phyloP scores from a whole-genome alignment of 1,140 invertebrate species.

The Aradophagus sp. region DNA sequence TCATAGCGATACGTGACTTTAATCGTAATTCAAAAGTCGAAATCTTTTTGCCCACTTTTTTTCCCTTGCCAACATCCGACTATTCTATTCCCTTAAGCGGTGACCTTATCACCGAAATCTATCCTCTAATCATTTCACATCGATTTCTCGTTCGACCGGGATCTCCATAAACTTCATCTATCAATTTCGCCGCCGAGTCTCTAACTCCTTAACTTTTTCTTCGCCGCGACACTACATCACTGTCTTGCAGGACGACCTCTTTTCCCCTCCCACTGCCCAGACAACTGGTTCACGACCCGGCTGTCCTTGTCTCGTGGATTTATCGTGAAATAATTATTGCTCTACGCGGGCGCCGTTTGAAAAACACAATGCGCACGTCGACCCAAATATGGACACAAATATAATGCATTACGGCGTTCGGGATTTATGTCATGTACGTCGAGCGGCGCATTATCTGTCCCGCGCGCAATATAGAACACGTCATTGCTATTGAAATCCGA shows the following conservation, averaged over 20 bases:
- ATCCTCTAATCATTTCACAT: constrained; percentile 16
- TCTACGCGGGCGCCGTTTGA: constrained; percentile 3
- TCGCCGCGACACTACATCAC: constrained; percentile 25
- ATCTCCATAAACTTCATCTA: constrained; percentile 36
- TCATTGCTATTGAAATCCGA: constrained; percentile 44
- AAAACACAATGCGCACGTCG: constrained; percentile 35
- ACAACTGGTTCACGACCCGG: constrained; percentile 14
- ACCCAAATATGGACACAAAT: constrained; percentile 41
- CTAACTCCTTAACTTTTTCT: constrained; percentile 17
- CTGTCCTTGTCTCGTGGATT: constrained; percentile 29
- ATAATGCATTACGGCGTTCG: constrained; percentile 33
- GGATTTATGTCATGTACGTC: constrained; percentile 37
- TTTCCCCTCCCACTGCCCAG: constrained; percentile 12
- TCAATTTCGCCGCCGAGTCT: constrained; percentile 16
- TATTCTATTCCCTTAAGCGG: too few species aligned
- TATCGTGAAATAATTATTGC: constrained; percentile 44
- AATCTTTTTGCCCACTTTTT: too few species aligned
- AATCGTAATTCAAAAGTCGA: too few species aligned
- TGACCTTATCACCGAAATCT: neutral
- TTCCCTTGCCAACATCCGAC: too few species aligned
- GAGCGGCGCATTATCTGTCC: constrained; percentile 17
- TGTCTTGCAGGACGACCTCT: constrained; percentile 33
- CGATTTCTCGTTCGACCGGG: neutral
- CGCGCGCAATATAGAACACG: constrained; percentile 20
- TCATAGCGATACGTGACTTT: too few species aligned